Evolutionary conservation across 2,888 invertebrate species (phyloP), one percentile per base, ranked within the genome.

Genomic region (Cyclophora punctaria): DNA sequence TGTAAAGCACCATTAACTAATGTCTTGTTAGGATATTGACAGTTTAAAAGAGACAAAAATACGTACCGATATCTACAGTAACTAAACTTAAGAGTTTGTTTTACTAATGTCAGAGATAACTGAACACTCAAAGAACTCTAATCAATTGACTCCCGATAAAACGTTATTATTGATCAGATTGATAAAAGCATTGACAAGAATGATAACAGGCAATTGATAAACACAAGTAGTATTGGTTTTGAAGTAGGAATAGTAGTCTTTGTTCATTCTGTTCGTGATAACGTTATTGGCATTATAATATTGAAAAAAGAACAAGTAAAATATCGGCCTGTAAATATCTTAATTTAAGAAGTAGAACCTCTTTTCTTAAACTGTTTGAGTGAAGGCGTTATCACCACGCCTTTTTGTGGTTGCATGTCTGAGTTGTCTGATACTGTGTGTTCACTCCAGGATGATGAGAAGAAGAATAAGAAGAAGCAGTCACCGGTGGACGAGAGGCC

Each of bases 401-500:
- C 20, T 20, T 20, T 20, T 20, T 20, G 57, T 57, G 53, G 55
- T 56, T 49, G 68, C 78, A 51, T 55, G 60, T 60, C 70, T 5
- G 37, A 5, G 72, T 71, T 84, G 83, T 78, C 83, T 69, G 73
- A 75, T 71, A 69, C 72, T 59, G 63, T 56, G 57, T 67, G 66
- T 71, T 64, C 69, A 64, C 75, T 73, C 64, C 87, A 84, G 83
- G 87, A 88, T 46, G 88, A 88, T 78, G 86, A 88, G 67, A 86
- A 87, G 64, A 87, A 87, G 64, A 85, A 63, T 64, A 87, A 86
- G 72, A 87, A 87, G 67, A 84, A 83, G 59, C 80, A 80, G 64
- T 76, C 87, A 20, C 87, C 89, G 0, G 84, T 84, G 48, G 89
- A 89, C 63, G 89, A 89, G 42, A 71, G 89, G 55, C 87, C 87